Base-by-base conservation (phyloP, 2,888 invertebrate species). In the Rhimphoctona megacephalus region DNA sequence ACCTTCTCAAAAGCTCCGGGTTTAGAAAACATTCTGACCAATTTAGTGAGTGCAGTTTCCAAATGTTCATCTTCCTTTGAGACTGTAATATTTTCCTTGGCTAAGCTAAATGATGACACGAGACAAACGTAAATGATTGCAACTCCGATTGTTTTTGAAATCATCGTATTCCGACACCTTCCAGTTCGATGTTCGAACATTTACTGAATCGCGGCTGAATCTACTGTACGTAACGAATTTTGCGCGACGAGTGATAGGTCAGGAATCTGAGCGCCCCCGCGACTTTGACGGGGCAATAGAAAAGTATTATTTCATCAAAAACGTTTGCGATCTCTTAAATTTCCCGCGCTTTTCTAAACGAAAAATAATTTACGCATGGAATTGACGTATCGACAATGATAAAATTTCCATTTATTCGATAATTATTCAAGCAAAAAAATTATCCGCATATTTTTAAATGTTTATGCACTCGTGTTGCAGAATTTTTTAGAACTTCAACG, bases 1-100 rank as follows among this genome's bases (percentile, higher is more conserved):
- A 94, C 94, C 91, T 92, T 92, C 83, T 93, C 94, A 84, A 94
- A 94, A 43, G 94, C 94, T 36, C 94, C 94, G 14, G 94, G 94
- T 83, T 93, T 93, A 30, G 94, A 93, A 78, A 94, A 94, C 85
- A 94, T 90, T 87, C 92, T 93, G 64, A 94, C 94, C 78, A 94
- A 89, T 89, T 94, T 94, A 36, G 94, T 93, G 33, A 94, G 91
- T 3, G 93, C 91, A 46, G 91, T 92, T 79, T 93, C 93, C 57
- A 88, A 83, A 36, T 90, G 90, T 14, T 81, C 83, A 14, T 82
- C 86, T 46, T 88, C 87, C 39, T 78, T 67, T 54, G 88, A 80
- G 30, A 69, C 46, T 11, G 88, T 90, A 61, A 81, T 78, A 74
- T 92, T 92, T 81, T 89, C 85, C 73, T 87, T 83, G 79, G 88